Evolutionary conservation across 2,113 vertebrate genomes (phyloP).

Genomic region (Rallus limicola): DNA sequence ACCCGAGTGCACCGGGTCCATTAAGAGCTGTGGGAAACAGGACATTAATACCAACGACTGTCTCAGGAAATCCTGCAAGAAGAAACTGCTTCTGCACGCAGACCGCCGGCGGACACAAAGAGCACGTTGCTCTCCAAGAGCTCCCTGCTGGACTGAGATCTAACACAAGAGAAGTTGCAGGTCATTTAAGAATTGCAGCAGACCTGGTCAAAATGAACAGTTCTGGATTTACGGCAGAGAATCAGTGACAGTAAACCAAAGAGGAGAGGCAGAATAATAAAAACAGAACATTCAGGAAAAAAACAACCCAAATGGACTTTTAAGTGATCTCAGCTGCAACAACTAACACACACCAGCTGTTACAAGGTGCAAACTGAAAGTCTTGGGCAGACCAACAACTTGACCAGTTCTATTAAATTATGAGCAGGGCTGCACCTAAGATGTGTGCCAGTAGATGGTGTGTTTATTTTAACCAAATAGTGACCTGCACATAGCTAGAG

Average conservation of each 20-base stretch:
- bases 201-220: neutral
- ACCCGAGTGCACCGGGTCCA: neutral
- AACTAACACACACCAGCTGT: constrained; percentile 25
- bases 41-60: neutral
- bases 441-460: constrained; percentile 28
- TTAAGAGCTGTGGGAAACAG: neutral
- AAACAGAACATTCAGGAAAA: neutral
- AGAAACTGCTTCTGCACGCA: neutral
- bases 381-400: constrained; percentile 12
- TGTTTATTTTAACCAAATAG: constrained; percentile 52
- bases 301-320: neutral
- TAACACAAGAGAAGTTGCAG: neutral
- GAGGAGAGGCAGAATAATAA: constrained; percentile 10
- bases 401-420: neutral
- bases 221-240: neutral
- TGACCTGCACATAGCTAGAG: neutral
- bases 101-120: neutral
- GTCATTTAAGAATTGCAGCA: neutral
- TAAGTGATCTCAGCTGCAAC: constrained; percentile 34
- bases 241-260: neutral
- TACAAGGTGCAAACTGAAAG: constrained; percentile 35
- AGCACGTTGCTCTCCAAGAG: neutral
- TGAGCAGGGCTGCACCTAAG: constrained; percentile 5
- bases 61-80: neutral
- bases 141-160: neutral